Conservation (phyloP, 2,113 vertebrate genomes). For the Sakesphorus luctuosus region DNA sequence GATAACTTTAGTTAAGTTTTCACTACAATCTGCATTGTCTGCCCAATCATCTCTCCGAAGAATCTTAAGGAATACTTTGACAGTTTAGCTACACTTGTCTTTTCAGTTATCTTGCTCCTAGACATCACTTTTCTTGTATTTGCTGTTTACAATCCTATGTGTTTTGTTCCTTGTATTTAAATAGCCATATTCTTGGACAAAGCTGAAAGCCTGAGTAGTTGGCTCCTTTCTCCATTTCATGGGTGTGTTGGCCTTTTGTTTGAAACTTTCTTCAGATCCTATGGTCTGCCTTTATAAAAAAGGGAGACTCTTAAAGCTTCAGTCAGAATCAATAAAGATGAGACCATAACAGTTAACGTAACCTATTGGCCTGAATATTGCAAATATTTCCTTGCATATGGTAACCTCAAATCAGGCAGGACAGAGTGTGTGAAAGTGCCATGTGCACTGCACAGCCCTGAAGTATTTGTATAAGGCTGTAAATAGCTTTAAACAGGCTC, state of each 20-base stretch:
- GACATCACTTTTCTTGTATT: not conserved
- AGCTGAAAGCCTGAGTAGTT: not conserved
- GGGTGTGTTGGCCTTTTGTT: not conserved
- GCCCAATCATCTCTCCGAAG: rapidly evolving
- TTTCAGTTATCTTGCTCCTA: not conserved
- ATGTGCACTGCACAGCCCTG: not conserved
- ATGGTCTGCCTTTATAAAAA: not conserved
- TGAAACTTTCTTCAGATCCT: not conserved
- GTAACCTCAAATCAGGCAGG: not conserved
- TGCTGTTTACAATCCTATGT: not conserved
- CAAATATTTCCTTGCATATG: not conserved
- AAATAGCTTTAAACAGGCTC: not conserved
- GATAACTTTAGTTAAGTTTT: not conserved
- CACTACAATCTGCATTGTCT: not conserved
- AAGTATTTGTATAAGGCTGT: not conserved
- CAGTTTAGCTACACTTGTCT: not conserved
- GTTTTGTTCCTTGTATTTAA: not conserved
- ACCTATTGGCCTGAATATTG: not conserved
- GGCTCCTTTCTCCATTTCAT: not conserved
- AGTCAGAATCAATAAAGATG: not conserved
- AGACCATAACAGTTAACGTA: not conserved
- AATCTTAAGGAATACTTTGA: not conserved
- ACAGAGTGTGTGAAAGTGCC: not conserved
- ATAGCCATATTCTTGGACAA: not conserved
- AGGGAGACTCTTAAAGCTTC: not conserved